phyloP scores from a whole-genome alignment of 2,797 vertebrate species.

The Crocodylus rhombifer region DNA sequence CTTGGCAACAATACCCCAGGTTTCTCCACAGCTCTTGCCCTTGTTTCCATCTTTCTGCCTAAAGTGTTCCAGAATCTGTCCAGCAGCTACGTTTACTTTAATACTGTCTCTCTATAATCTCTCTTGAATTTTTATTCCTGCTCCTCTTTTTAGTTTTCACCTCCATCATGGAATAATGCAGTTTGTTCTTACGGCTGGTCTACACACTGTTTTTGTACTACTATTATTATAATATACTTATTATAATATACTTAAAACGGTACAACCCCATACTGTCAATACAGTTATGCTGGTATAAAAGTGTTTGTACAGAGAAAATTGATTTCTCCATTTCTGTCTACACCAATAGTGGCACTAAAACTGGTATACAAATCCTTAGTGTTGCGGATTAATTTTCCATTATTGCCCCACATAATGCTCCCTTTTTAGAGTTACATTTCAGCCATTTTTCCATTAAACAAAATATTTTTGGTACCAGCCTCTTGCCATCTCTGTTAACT shows the following conservation, averaged over 20 bases:
- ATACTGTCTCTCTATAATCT: neutral
- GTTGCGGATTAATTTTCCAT: conserved; percentile 46
- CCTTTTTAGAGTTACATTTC: conserved; percentile 18
- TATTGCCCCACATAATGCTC: conserved; percentile 31
- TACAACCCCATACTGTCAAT: neutral
- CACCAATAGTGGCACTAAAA: conserved; percentile 30
- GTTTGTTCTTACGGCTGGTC: neutral
- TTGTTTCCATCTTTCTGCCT: neutral
- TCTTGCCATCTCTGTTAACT: conserved; percentile 77
- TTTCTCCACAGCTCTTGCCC: neutral
- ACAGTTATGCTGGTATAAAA: conserved; percentile 22
- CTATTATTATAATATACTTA: neutral
- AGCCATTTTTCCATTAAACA: conserved; percentile 64
- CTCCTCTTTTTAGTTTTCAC: neutral
- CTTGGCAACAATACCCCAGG: accelerated
- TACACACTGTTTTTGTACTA: neutral
- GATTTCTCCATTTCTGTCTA: conserved; percentile 2
- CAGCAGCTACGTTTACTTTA: neutral
- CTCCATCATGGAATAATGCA: neutral
- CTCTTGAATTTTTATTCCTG: neutral
- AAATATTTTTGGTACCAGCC: conserved; percentile 51
- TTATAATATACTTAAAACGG: neutral
- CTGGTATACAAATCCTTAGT: conserved; percentile 28
- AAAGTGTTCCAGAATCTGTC: neutral
- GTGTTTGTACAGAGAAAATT: neutral